Evolutionary conservation across 1,140 invertebrate genomes (phyloP), one percentile per base, ranked within the genome.

Genomic region (Lerema accius): DNA sequence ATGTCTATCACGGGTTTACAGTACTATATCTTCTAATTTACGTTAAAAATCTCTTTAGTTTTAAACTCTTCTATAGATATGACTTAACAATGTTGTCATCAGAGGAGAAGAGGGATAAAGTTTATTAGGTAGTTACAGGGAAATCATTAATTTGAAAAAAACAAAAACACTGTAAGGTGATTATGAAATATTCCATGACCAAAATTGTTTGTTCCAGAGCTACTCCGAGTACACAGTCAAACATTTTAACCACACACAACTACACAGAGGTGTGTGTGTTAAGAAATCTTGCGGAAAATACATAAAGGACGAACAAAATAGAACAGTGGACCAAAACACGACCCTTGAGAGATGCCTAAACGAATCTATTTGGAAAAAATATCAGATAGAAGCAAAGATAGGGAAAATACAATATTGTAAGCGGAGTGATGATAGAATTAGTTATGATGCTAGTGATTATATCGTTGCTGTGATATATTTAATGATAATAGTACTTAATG

Each of bases 201-300:
- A n/a, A n/a, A n/a, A 23, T 23, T 23, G 2, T 23, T 39, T 65
- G 15, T 67, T 35, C 37, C 68, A 91, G 90, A 77, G 70, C 49
- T 86, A 91, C 26, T 91, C 90, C 13, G 67, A 63, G 4, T 63
- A 92, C 64, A 78, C 61, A 1, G 76, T 85, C n/a, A 92, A 92
- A 69, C 84, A 91, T 46, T 93, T 80, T 65, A 88, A 92, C 7
- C 92, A 93, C 69, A 92, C 92, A 74, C 84, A 81, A 63, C 66
- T 93, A 14, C 90, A 92, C 16, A 72, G 91, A 69, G 92, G 86
- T 1, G 73, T 92, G 0, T 93, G 92, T 67, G 65, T 93, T 4
- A 83, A 69, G 10, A 71, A 16, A 23, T 71, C 75, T 1, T 91
- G 85, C 50, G 69, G 59, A 48, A 40, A 63, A 4, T 70, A 63